Conservation (phyloP, 2,888 invertebrate genomes). For the Andrena fulva region DNA sequence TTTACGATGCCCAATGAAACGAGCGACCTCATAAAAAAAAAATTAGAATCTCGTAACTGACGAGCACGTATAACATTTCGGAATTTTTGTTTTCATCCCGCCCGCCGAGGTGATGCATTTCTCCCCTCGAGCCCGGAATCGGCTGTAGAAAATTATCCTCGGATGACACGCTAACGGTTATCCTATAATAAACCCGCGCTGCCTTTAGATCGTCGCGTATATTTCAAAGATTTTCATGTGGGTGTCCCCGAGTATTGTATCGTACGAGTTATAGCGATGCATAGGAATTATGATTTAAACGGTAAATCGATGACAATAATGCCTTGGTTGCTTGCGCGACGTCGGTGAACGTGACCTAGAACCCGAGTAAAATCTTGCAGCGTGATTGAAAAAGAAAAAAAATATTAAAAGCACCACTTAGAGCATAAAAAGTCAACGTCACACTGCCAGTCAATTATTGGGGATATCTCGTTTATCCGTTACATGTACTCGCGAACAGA, state of each 20-base stretch:
- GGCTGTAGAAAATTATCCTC: neutral
- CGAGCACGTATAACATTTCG: constrained; percentile 63
- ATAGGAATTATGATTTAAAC: constrained; percentile 38
- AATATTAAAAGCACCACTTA: constrained; percentile 37
- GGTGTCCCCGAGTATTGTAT: constrained; percentile 49
- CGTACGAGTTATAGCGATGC: constrained; percentile 29
- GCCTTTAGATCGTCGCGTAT: constrained; percentile 34
- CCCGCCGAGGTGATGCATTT: neutral
- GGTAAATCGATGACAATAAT: constrained; percentile 24
- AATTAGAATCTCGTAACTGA: constrained; percentile 78
- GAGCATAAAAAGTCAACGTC: constrained; percentile 65
- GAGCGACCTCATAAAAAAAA: constrained; percentile 72
- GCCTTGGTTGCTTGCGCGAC: neutral
- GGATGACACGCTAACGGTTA: constrained; percentile 14
- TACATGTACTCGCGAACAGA: constrained; percentile 22
- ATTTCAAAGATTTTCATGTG: constrained; percentile 61
- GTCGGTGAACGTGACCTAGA: neutral
- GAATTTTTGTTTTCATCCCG: constrained; percentile 32
- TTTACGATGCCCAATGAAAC: constrained; percentile 46
- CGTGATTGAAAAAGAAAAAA: constrained; percentile 28
- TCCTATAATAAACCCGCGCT: constrained; percentile 6
- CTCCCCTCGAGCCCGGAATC: neutral
- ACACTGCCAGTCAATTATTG: constrained; percentile 56
- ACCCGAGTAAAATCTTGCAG: constrained; percentile 13
- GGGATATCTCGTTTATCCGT: constrained; percentile 44